A percentile compares a stretch with the other conserved stretches of the same genome.
Evolutionary conservation across 2,888 invertebrate species (phyloP).

Genomic region (Eilema depressum): DNA sequence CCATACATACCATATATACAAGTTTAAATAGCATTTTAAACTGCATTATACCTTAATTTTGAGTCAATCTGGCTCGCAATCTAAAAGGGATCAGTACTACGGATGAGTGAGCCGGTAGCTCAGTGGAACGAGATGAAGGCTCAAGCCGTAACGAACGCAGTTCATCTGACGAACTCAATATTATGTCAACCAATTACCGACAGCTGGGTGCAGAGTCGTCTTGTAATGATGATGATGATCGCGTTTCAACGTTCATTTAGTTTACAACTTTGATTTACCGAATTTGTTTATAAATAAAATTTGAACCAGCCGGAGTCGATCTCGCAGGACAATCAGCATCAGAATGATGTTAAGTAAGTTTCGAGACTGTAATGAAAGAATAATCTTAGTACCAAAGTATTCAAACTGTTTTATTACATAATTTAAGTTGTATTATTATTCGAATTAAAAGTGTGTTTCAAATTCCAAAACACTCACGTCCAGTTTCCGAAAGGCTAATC

Average conservation of each 20-base stretch:
- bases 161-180: conserved; percentile 7
- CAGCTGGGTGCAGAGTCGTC: not conserved
- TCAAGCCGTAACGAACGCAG: conserved; percentile 9
- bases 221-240: not conserved
- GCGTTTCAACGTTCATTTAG: no score
- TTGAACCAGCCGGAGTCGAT: no score
- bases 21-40: conserved; percentile 21
- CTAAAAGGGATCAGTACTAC: conserved; percentile 40
- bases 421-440: no score
- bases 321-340: no score
- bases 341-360: no score
- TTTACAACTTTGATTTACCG: not conserved
- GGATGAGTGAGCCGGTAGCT: conserved; percentile 26
- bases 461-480: no score
- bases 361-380: no score
- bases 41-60: conserved; percentile 36
- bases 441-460: no score
- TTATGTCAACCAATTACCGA: conserved; percentile 16
- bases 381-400: no score
- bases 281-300: not conserved
- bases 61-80: conserved; percentile 36
- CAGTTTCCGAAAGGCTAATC: no score
- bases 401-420: no score
- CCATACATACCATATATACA: no score
- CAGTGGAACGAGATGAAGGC: conserved; percentile 16